These are phyloP conservation scores for Lithobates sylvaticus DNA, from an alignment of 2,797 vertebrate genomes.

Conservation along the genomic window DNA sequence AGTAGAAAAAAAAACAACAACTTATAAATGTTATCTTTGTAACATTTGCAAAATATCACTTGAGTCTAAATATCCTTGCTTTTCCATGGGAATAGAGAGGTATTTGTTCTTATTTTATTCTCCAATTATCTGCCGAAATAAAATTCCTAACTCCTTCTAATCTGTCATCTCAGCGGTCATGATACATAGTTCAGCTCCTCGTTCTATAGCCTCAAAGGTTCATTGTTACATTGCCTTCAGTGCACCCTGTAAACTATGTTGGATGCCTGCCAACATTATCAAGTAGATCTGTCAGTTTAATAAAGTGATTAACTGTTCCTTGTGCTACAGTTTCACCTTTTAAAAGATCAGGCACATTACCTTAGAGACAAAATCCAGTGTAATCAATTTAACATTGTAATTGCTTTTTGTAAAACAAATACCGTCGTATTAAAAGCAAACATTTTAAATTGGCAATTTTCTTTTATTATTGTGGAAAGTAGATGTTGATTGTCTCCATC, in stretches of 20 bases:
- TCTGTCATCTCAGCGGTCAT: conserved; percentile 17
- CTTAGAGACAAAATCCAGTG: conserved; percentile 39
- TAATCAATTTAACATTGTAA: conserved; percentile 45
- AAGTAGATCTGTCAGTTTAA: conserved; percentile 47
- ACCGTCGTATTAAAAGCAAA: conserved; percentile 7
- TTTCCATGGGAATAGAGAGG: neutral
- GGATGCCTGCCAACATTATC: conserved; percentile 30
- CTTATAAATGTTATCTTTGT: neutral
- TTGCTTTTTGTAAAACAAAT: conserved; percentile 36
- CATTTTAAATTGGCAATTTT: neutral
- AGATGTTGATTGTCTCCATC: neutral
- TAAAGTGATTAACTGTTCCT: conserved; percentile 42
- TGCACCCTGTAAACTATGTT: conserved; percentile 17
- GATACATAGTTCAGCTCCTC: conserved; percentile 28
- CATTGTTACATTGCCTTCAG: conserved; percentile 33
- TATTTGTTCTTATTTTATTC: neutral
- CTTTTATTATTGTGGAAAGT: neutral
- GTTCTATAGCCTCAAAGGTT: conserved; percentile 31
- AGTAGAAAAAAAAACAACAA: no score
- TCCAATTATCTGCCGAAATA: conserved; percentile 20
- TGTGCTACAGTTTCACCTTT: conserved; percentile 37
- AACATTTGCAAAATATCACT: neutral
- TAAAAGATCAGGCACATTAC: conserved; percentile 49
- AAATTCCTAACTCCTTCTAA: neutral
- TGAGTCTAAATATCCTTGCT: neutral